Percentiles rank a stretch among this genome's conserved stretches.
Conservation (phyloP, 1,140 invertebrate species). For the Scaptomyza pallida region DNA sequence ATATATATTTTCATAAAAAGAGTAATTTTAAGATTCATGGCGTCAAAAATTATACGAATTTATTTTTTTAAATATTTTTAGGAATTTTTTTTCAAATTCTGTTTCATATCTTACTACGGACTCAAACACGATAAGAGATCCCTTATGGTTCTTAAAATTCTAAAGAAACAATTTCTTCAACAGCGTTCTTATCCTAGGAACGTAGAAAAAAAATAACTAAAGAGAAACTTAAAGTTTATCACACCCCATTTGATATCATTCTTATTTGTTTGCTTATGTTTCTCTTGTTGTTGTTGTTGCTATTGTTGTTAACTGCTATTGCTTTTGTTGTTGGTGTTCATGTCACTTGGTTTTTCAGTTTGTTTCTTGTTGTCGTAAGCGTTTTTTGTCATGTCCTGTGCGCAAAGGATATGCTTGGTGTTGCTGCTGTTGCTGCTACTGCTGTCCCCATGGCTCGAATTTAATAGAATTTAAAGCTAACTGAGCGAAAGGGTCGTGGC, state of each 20-base stretch:
- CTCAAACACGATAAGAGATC: no score
- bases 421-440: background rate
- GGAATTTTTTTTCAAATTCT: no score
- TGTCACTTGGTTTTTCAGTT: constrained; percentile 55
- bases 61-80: no score
- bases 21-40: no score
- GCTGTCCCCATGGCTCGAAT: constrained; percentile 39
- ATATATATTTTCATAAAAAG: no score
- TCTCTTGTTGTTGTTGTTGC: constrained; percentile 41
- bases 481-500: background rate
- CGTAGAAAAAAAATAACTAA: no score
- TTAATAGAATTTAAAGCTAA: constrained; percentile 79
- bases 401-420: background rate
- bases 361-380: constrained; percentile 66
- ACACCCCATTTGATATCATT: background rate
- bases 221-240: background rate
- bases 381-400: constrained; percentile 45
- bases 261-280: constrained; percentile 25
- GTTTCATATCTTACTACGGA: no score
- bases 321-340: constrained; percentile 36
- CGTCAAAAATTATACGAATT: no score
- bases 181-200: no score
- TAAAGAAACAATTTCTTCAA: no score
- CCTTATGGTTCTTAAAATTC: no score
- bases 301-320: constrained; percentile 54